phyloP scores from a whole-genome alignment of 1,140 invertebrate species.

The Subanguina moxae region DNA sequence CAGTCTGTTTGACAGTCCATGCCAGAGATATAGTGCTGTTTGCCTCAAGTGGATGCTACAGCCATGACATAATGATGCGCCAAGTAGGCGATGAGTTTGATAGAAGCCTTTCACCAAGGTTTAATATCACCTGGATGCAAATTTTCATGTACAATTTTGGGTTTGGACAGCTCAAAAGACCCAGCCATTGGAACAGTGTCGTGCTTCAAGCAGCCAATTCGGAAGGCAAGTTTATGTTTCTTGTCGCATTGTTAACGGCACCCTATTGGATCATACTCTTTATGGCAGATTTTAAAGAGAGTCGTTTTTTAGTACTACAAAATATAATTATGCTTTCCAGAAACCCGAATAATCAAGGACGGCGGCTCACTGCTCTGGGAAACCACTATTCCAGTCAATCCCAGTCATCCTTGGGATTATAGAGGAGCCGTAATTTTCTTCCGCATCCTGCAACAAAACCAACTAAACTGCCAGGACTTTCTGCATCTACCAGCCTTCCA shows the following conservation, averaged over 20 bases:
- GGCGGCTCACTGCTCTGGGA: slow-evolving; percentile 44
- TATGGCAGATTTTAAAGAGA: background rate
- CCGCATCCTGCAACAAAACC: slow-evolving; percentile 34
- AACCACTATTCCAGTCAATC: slow-evolving; percentile 42
- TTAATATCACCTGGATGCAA: slow-evolving; percentile 47
- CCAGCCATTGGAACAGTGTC: slow-evolving; percentile 37
- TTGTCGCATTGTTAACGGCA: background rate
- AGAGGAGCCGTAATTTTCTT: slow-evolving; percentile 34
- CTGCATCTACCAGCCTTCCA: slow-evolving; percentile 28
- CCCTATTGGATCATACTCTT: background rate
- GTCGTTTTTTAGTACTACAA: slow-evolving; percentile 10
- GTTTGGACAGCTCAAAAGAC: slow-evolving; percentile 34
- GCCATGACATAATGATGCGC: slow-evolving; percentile 51
- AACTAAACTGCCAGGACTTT: slow-evolving; percentile 38
- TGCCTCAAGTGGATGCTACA: slow-evolving; percentile 48
- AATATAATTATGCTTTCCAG: slow-evolving; percentile 14
- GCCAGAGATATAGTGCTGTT: slow-evolving; percentile 37
- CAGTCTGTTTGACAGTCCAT: background rate
- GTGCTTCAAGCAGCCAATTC: slow-evolving; percentile 17
- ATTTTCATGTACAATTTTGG: slow-evolving; percentile 49
- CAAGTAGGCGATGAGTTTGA: slow-evolving; percentile 46
- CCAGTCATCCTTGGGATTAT: slow-evolving; percentile 31
- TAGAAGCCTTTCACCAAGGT: background rate
- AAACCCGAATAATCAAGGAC: slow-evolving; percentile 8
- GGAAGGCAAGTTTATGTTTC: slow-evolving; percentile 18